Conservation (phyloP, 2,797 vertebrate species). For the Octomys mimax region DNA sequence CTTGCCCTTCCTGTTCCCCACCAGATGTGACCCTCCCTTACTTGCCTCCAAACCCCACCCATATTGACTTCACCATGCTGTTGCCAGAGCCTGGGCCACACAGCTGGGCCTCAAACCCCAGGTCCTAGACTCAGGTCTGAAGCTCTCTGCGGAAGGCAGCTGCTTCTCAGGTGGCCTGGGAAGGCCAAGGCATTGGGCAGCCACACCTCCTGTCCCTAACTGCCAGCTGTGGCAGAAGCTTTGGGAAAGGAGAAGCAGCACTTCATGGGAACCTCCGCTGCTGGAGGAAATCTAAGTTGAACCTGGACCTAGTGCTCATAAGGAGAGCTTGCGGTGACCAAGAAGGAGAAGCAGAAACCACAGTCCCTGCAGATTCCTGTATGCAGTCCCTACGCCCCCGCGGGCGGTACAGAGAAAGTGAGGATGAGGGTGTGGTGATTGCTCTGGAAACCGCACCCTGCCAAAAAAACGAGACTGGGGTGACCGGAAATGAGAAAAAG, state of each 20-base stretch:
- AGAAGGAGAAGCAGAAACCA: not conserved
- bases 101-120: not conserved
- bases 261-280: not conserved
- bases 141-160: not conserved
- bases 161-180: not conserved
- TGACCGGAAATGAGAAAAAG: not conserved
- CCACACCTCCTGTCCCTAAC: not conserved
- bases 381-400: not conserved
- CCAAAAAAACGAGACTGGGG: not conserved
- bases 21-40: not conserved
- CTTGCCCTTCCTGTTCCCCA: not conserved
- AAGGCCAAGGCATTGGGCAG: not conserved
- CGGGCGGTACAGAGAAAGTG: not conserved
- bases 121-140: not conserved
- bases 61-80: not conserved
- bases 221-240: not conserved
- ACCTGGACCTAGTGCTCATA: not conserved
- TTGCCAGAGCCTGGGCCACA: not conserved
- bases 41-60: not conserved
- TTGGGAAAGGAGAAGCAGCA: not conserved
- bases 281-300: not conserved
- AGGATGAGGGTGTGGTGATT: not conserved
- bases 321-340: not conserved
- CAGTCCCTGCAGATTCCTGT: not conserved
- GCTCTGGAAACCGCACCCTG: conserved; percentile 1